Evolutionary conservation across 2,113 vertebrate genomes (phyloP).

Genomic region (Petaurus breviceps): DNA sequence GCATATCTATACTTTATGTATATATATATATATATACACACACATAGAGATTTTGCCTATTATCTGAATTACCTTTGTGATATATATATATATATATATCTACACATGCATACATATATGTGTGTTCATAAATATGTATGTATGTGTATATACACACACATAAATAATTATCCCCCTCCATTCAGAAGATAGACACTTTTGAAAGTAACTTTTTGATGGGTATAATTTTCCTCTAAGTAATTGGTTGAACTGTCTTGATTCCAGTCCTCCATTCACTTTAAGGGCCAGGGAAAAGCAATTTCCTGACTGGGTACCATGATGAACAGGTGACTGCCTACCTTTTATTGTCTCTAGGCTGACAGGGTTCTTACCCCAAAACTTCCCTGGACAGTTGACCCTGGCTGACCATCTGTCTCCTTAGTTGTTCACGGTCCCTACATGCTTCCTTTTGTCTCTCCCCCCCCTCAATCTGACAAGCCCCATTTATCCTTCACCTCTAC

Average conservation of each 20-base stretch:
- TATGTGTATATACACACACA: too few species aligned
- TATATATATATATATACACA: too few species aligned
- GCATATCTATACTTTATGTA: not conserved
- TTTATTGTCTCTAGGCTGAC: constrained; percentile 9
- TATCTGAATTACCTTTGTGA: not conserved
- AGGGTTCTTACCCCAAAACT: constrained; percentile 9
- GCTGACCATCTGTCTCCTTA: constrained; percentile 10
- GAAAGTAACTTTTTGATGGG: constrained; percentile 33
- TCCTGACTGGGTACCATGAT: not conserved
- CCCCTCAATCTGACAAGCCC: not conserved
- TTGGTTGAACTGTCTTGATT: not conserved
- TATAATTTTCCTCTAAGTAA: not conserved
- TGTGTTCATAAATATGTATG: not conserved
- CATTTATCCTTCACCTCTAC: not conserved
- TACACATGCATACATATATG: not conserved
- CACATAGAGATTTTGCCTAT: not conserved
- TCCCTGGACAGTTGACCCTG: not conserved
- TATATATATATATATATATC: not conserved
- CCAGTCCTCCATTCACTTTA: not conserved
- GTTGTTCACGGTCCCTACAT: not conserved
- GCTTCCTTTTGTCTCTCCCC: not conserved
- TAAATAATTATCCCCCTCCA: not conserved
- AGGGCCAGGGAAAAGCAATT: not conserved
- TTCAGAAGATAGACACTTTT: constrained; percentile 11
- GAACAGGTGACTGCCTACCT: constrained; percentile 19